Evolutionary conservation across 2,797 vertebrate species (phyloP).

Genomic region (Phrynocephalus forsythii): DNA sequence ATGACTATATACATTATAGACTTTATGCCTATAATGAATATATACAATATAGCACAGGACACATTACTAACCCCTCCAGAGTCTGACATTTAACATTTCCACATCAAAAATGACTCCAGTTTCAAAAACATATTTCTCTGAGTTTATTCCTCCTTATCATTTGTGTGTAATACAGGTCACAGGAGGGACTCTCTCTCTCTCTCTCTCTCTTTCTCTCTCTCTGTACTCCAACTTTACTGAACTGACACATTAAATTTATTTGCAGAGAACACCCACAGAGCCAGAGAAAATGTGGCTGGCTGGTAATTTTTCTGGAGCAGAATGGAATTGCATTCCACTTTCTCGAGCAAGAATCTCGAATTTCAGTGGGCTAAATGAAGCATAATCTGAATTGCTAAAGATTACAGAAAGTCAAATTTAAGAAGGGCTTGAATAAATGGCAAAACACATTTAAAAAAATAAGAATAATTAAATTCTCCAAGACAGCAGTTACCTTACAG

Average conservation of each 20-base stretch:
- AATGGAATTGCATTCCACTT: neutral
- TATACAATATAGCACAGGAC: neutral
- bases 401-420: too few species aligned
- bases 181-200: neutral
- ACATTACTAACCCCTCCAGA: neutral
- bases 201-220: neutral
- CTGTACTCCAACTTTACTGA: neutral
- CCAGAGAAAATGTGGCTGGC: neutral
- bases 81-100: constrained; percentile 24
- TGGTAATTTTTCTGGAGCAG: neutral
- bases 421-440: neutral
- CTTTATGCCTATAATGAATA: neutral
- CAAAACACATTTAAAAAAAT: neutral
- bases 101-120: constrained; percentile 2
- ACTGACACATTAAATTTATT: neutral
- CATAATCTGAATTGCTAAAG: too few species aligned
- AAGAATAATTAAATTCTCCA: neutral
- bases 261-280: neutral
- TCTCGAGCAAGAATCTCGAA: neutral
- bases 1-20: too few species aligned
- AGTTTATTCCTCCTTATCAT: constrained; percentile 11
- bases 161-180: constrained; percentile 1
- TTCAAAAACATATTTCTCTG: constrained; percentile 16
- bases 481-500: neutral
- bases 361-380: neutral